Percentiles rank a stretch among this genome's conserved stretches.
Conservation (phyloP, 53 echinoderm and acorn worm species). For the Arbacia lixula region DNA sequence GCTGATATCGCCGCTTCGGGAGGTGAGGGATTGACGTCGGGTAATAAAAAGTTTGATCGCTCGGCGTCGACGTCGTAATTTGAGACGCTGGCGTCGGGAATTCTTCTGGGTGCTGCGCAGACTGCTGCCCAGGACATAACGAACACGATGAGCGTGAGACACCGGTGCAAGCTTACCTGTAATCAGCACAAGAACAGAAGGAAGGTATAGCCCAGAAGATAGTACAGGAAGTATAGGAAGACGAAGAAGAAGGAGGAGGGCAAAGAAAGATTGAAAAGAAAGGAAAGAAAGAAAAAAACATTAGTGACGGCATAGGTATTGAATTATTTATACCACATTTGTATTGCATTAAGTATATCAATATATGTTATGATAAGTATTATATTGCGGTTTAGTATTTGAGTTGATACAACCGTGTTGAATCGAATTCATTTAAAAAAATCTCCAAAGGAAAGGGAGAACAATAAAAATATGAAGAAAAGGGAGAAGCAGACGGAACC, state of each 20-base stretch:
- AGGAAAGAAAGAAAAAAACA: neutral
- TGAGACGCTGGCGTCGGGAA: neutral
- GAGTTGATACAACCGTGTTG: no score
- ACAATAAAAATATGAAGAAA: no score
- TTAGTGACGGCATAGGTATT: no score
- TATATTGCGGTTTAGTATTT: no score
- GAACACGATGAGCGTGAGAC: conserved; percentile 39
- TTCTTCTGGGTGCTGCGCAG: conserved; percentile 45
- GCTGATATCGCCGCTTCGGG: conserved; percentile 27
- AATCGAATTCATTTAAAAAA: no score
- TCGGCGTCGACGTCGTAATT: neutral
- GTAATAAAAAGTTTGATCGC: conserved; percentile 35
- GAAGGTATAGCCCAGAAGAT: neutral
- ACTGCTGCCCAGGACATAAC: conserved; percentile 35
- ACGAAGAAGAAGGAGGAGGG: neutral
- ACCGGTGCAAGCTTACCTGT: conserved; percentile 25
- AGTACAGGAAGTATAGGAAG: no score
- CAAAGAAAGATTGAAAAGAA: neutral
- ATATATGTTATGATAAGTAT: no score
- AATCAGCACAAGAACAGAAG: neutral
- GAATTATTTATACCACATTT: no score
- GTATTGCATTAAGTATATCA: no score
- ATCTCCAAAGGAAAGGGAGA: no score
- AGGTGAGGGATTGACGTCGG: conserved; percentile 6
- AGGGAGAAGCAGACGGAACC: no score